Evolutionary conservation across 2,113 vertebrate genomes (phyloP).

Genomic region (Poecilia latipinna): DNA sequence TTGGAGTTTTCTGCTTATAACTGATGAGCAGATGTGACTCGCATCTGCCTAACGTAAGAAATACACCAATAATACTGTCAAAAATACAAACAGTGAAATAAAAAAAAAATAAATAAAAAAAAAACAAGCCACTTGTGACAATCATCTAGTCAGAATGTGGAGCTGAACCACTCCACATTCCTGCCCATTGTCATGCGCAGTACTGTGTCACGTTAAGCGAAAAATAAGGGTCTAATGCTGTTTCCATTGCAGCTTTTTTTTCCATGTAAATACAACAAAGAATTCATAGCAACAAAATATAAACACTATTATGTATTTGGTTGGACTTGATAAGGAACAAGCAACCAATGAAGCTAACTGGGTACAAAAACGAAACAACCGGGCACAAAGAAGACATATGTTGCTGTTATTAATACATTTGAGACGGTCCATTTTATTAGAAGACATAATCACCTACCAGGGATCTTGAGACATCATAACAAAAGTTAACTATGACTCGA

Average conservation of each 20-base stretch:
- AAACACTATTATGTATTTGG: not conserved
- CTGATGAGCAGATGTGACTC: too few relatives aligned
- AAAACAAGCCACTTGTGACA: too few relatives aligned
- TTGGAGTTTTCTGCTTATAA: too few relatives aligned
- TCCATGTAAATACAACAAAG: not conserved
- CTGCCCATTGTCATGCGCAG: not conserved
- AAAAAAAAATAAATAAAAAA: too few relatives aligned
- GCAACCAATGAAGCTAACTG: constrained; percentile 21
- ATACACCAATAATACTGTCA: too few relatives aligned
- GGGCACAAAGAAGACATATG: not conserved
- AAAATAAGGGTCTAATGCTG: not conserved
- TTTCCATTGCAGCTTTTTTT: not conserved
- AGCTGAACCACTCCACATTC: too few relatives aligned
- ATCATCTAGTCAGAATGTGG: too few relatives aligned
- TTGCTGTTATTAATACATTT: not conserved
- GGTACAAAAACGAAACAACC: not conserved
- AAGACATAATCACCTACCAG: constrained; percentile 62
- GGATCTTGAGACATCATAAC: constrained; percentile 78
- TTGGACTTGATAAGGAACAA: constrained; percentile 11
- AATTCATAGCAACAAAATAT: not conserved
- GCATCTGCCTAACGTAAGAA: too few relatives aligned
- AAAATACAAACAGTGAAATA: too few relatives aligned
- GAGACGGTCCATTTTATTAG: too few relatives aligned
- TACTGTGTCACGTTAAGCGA: not conserved
- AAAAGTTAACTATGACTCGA: not conserved